Evolutionary conservation across 2,113 vertebrate genomes (phyloP).

Genomic region (Calonectris borealis): DNA sequence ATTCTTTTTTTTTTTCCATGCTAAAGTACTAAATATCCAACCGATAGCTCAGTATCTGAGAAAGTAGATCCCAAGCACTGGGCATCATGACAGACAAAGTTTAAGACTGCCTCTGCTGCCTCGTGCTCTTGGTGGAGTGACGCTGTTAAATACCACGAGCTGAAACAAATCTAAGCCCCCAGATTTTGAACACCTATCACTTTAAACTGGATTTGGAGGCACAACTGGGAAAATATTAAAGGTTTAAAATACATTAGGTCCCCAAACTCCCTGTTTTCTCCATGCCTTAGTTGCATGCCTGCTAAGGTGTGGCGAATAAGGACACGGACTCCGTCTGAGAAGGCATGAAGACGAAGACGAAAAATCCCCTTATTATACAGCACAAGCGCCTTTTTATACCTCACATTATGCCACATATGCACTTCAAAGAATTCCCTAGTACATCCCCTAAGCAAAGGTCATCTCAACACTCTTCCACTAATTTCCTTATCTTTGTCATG

Average conservation of each 20-base stretch:
- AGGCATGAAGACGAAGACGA: too few species aligned
- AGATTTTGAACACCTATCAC: neutral
- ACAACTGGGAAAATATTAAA: neutral
- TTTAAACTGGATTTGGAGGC: neutral
- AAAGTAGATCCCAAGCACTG: neutral
- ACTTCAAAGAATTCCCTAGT: too few species aligned
- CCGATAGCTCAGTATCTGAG: neutral
- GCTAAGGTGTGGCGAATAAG: neutral
- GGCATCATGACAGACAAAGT: accelerated
- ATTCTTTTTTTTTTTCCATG: neutral
- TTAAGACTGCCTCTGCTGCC: neutral
- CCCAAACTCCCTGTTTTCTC: neutral
- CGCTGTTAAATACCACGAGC: accelerated
- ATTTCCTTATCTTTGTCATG: too few species aligned
- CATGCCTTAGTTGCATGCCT: neutral
- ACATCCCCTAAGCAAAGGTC: too few species aligned
- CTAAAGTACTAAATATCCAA: neutral
- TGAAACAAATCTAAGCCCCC: neutral
- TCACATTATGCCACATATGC: too few species aligned
- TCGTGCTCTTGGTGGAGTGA: neutral
- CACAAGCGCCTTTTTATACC: too few species aligned
- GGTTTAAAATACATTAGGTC: neutral
- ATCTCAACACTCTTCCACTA: too few species aligned
- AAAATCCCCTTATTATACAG: too few species aligned
- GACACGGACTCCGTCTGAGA: too few species aligned